A percentile compares a stretch with the other conserved stretches of the same genome.
These are phyloP conservation scores for Atractosteus spatula DNA, from an alignment of 2,113 vertebrate genomes.

Conservation along the genomic window DNA sequence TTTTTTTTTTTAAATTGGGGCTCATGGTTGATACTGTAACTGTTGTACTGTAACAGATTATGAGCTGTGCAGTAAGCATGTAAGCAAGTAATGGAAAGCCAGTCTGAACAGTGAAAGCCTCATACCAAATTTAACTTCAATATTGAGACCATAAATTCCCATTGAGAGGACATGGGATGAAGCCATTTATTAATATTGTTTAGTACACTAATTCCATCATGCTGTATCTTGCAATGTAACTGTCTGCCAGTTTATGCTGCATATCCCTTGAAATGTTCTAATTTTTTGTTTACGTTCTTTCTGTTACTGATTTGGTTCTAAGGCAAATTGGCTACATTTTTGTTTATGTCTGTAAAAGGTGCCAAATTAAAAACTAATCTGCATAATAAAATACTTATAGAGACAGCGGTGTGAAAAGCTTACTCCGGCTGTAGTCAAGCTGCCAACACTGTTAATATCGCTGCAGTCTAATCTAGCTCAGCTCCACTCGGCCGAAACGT, in stretches of 20 bases:
- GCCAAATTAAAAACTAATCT: conserved; percentile 18
- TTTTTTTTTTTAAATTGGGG: too few species aligned
- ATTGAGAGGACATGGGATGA: too few species aligned
- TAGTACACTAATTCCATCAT: background rate
- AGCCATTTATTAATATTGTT: too few species aligned
- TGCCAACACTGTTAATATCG: conserved; percentile 3
- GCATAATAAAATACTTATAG: conserved; percentile 2
- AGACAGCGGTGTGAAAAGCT: background rate
- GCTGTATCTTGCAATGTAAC: background rate
- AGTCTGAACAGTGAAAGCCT: too few species aligned
- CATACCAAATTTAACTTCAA: too few species aligned
- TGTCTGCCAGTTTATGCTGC: background rate
- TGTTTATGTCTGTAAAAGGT: background rate
- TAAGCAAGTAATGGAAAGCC: too few species aligned
- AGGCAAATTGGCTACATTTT: background rate
- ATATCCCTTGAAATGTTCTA: background rate
- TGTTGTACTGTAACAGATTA: too few species aligned
- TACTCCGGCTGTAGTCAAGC: background rate
- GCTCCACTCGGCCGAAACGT: background rate
- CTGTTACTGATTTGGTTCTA: background rate
- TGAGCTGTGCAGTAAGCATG: too few species aligned
- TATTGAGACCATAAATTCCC: too few species aligned
- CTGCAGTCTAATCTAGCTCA: background rate
- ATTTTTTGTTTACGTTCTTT: background rate
- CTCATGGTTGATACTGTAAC: too few species aligned